Base-by-base conservation (phyloP, 2,113 vertebrate genomes). In the Macroglossus sobrinus region DNA sequence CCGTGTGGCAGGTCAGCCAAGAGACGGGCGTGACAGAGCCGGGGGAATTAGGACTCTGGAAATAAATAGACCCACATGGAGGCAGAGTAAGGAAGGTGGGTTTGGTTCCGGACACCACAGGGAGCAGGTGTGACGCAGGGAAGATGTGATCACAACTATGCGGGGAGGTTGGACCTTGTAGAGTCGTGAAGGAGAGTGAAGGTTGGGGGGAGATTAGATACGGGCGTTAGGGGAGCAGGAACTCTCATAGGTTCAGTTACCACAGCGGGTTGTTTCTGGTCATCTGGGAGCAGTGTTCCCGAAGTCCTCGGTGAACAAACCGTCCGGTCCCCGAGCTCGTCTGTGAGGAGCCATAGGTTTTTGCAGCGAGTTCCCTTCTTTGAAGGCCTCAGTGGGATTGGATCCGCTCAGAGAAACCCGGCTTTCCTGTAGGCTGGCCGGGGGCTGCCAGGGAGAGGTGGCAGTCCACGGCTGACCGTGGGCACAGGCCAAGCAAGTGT, bases 401-500 rank as follows among this genome's bases (percentile, higher is more conserved):
- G 4, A 19, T 35, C 8, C 35, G 11, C 57, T 85, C 57, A 33
- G 55, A 69, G 64, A 68, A 50, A 59, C 61, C 7, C 12, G 0
- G 4, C 33, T 53, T 63, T 89, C 74, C 64, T 89, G 24, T n/a
- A 53, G 24, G n/a, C 68, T 35, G 50, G 5, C 0, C 4, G 2
- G 16, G 53, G 19, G 3, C 35, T 13, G 13, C 3, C 0, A 33
- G 30, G 24, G 16, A 63, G 72, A 35, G 18, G n/a, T 13, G 19
- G 33, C 7, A 35, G 6, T 11, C 26, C 2, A 4, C 2, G 40
- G 10, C 61, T 5, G 13, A 35, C 8, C 6, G 35, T 33, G 16
- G 40, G 24, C 89, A 4, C 18, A 5, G 3, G 28, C 16, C 33
- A 15, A 13, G 9, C 18, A 2, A 0, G 0, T 4, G 35, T 66